These are phyloP conservation scores for Caenorhabditis sulstoni DNA, from an alignment of 2,888 invertebrate genomes.

Conservation along the genomic window DNA sequence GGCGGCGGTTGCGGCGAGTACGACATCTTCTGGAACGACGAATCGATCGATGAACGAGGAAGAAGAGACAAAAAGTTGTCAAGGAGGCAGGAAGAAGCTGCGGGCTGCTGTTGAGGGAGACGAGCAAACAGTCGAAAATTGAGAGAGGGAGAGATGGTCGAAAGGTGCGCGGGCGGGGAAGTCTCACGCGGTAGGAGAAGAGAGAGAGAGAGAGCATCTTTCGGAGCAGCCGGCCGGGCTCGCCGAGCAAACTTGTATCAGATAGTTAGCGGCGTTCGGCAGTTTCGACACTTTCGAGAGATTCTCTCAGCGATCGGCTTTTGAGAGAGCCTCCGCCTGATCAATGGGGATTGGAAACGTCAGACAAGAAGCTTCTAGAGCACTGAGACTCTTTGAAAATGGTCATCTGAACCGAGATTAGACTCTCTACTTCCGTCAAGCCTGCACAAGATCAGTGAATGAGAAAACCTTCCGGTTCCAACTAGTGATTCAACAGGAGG, in stretches of 20 bases:
- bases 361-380: too few species aligned
- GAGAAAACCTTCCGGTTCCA: too few species aligned
- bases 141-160: slow-evolving; percentile 21
- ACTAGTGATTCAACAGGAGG: too few species aligned
- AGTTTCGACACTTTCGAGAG: too few species aligned
- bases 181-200: neutral
- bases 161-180: slow-evolving; percentile 23
- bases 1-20: slow-evolving; percentile 64
- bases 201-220: neutral
- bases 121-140: slow-evolving; percentile 1
- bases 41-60: slow-evolving; percentile 14
- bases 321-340: too few species aligned
- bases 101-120: slow-evolving; percentile 16
- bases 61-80: slow-evolving; percentile 21
- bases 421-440: too few species aligned
- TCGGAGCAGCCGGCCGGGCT: neutral
- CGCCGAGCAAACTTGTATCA: neutral
- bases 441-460: too few species aligned
- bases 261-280: neutral
- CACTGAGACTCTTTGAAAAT: too few species aligned
- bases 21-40: slow-evolving; percentile 20
- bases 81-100: slow-evolving; percentile 18
- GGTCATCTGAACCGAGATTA: too few species aligned
- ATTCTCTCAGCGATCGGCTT: too few species aligned
- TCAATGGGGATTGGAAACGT: too few species aligned